A percentile compares a stretch with the other conserved stretches of the same genome.
phyloP scores from a whole-genome alignment of 2,797 vertebrate genomes.

The Gymnocypris eckloni region DNA sequence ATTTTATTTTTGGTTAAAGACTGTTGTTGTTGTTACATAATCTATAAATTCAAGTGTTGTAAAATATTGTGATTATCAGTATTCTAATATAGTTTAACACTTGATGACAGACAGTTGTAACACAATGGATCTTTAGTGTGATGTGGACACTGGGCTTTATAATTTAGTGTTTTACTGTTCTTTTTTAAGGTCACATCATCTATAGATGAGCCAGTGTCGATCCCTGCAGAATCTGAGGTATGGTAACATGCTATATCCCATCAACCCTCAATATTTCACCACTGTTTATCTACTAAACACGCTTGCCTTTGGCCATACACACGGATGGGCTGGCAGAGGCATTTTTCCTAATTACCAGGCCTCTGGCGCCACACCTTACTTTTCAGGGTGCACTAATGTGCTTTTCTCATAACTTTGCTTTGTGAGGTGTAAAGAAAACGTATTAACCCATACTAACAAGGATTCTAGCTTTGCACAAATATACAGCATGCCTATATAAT shows the following conservation, averaged over 20 bases:
- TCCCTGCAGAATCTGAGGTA: slow-evolving; percentile 32
- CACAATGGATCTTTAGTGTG: not conserved
- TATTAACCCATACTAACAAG: not conserved
- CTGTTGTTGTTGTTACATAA: not conserved
- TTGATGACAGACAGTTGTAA: not conserved
- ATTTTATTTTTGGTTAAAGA: not conserved
- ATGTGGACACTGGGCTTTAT: not conserved
- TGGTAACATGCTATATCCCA: not conserved
- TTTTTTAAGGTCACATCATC: slow-evolving; percentile 21
- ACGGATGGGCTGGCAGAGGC: not conserved
- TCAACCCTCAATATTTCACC: not conserved
- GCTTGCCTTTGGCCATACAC: not conserved
- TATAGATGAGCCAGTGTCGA: slow-evolving; percentile 13
- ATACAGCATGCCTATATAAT: not conserved
- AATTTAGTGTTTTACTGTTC: not conserved
- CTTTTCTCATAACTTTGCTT: slow-evolving; percentile 24
- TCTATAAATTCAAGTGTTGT: not conserved
- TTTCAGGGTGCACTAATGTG: not conserved
- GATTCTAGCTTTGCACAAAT: not conserved
- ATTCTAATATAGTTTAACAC: slow-evolving; percentile 10
- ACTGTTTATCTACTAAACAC: slow-evolving; percentile 9
- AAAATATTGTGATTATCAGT: not conserved
- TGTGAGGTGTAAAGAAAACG: slow-evolving; percentile 9
- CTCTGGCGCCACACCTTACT: slow-evolving; percentile 1
- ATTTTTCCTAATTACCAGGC: slow-evolving; percentile 1